phyloP scores from a whole-genome alignment of 2,113 vertebrate species.

The Eleginops maclovinus region DNA sequence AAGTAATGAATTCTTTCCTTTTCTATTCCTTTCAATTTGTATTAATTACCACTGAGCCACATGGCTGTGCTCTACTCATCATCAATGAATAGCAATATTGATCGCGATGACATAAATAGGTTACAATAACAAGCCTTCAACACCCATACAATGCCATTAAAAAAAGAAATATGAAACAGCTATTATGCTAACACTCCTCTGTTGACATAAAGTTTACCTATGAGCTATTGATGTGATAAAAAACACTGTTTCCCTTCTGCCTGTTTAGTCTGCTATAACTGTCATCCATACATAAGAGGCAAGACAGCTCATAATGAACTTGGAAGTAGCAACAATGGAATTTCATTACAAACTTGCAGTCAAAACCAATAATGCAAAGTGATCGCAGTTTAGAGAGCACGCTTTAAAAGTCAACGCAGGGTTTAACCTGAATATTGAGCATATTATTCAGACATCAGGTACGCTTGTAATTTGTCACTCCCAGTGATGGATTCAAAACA shows the following conservation, averaged over 20 bases:
- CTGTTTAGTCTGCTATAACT: conserved; percentile 1
- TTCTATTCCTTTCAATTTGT: background rate
- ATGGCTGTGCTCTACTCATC: background rate
- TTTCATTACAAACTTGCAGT: background rate
- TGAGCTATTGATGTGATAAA: conserved; percentile 23
- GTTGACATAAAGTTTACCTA: conserved; percentile 12
- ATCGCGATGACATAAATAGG: background rate
- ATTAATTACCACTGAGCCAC: background rate
- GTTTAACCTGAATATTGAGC: background rate
- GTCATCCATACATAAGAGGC: background rate
- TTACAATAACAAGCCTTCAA: background rate
- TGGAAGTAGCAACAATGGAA: background rate
- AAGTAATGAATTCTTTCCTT: background rate
- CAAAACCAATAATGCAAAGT: background rate
- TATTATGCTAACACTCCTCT: background rate
- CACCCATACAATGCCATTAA: background rate
- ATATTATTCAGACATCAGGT: conserved; percentile 11
- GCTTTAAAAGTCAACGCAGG: background rate
- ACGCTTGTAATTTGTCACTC: background rate
- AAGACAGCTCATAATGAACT: background rate
- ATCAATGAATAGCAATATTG: no score
- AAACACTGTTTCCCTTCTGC: background rate
- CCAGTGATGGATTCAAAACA: conserved; percentile 2
- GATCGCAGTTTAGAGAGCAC: background rate
- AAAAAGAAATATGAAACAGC: background rate